These are phyloP conservation scores for Ceratina calcarata DNA, from an alignment of 1,140 invertebrate genomes.

Conservation along the genomic window DNA sequence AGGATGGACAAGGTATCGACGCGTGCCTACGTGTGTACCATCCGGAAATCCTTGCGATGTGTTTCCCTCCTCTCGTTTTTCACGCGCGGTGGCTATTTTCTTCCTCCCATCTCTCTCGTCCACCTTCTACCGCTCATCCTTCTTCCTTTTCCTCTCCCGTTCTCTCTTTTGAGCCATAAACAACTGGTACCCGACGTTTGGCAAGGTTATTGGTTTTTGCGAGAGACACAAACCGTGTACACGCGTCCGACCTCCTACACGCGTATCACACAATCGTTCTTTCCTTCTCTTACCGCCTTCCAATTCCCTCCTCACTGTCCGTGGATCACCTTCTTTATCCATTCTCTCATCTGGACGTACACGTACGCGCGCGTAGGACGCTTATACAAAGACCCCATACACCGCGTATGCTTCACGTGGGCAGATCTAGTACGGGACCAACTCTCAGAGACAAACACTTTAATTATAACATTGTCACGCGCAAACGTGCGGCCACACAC, in stretches of 20 bases:
- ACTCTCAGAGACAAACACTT: slow-evolving; percentile 60
- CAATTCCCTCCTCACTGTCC: not conserved
- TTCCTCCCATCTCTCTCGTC: slow-evolving; percentile 26
- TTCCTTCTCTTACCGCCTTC: not conserved
- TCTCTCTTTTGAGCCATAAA: slow-evolving; percentile 49
- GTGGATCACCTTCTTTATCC: not conserved
- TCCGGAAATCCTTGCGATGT: slow-evolving; percentile 23
- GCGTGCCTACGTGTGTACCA: slow-evolving; percentile 1
- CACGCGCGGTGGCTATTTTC: not conserved
- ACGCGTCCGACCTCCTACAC: slow-evolving; percentile 14
- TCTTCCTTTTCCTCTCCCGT: not conserved
- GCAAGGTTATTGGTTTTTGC: slow-evolving; percentile 67
- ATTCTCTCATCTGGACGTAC: no score
- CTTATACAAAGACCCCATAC: not conserved
- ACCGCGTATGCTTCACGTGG: slow-evolving; percentile 27
- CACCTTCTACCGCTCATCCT: slow-evolving; percentile 8
- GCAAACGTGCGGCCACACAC: slow-evolving; percentile 1
- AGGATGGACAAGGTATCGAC: not conserved
- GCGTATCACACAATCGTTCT: not conserved
- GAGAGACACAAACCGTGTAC: slow-evolving; percentile 48
- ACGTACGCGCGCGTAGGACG: not conserved
- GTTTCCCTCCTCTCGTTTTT: slow-evolving; percentile 12
- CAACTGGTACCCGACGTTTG: slow-evolving; percentile 53
- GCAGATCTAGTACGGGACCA: slow-evolving; percentile 46
- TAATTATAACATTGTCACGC: slow-evolving; percentile 56